Base-by-base conservation (phyloP, 2,888 invertebrate genomes). In the Lochmaea crataegi region DNA sequence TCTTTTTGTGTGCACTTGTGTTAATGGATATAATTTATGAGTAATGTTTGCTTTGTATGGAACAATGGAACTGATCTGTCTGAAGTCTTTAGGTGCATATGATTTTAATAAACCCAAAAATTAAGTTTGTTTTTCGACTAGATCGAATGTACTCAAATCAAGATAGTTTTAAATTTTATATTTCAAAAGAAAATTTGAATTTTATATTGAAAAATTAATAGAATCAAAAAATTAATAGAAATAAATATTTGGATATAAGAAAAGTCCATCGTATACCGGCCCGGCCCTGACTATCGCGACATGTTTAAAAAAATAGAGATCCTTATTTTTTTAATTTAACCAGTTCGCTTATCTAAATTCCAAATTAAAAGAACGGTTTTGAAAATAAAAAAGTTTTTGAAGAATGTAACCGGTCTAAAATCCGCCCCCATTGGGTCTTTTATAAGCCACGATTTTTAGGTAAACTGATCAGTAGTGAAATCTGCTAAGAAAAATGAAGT, bases 401-500 rank as follows among this genome's bases (percentile, higher is more conserved):
- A 63, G 18, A 38, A 18, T 18, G 18, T 63, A 63, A 63, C 61
- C 61, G 61, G 61, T 42, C 10, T 42, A 41, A 42, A 63, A 63
- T 63, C 42, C 61, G 42, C 42, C 16, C 42, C 16, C 16, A 18
- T 42, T 42, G 16, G 61, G 16, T 16, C 61, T 42, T 63, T 41
- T 63, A 63, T 63, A 63, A 63, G 41, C 41, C 9, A 42, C 38
- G 14, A 63, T 4, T 42, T 63, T 63, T 63, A 1, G 41, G 41
- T 12, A 63, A 42, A 11, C 2, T 41, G 1, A 14, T 63, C 61
- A 63, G 61, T 63, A 18, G 61, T 63, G 61, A 63, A 42, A 16
- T 56, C 38, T 53, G 11, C 56, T 38, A 51, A 26, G 16, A 16
- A 64, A 64, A 56, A 69, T 69, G 69, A 69, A 69, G 56, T 42